phyloP scores from a whole-genome alignment of 2,888 invertebrate species.

The Alitta virens region DNA sequence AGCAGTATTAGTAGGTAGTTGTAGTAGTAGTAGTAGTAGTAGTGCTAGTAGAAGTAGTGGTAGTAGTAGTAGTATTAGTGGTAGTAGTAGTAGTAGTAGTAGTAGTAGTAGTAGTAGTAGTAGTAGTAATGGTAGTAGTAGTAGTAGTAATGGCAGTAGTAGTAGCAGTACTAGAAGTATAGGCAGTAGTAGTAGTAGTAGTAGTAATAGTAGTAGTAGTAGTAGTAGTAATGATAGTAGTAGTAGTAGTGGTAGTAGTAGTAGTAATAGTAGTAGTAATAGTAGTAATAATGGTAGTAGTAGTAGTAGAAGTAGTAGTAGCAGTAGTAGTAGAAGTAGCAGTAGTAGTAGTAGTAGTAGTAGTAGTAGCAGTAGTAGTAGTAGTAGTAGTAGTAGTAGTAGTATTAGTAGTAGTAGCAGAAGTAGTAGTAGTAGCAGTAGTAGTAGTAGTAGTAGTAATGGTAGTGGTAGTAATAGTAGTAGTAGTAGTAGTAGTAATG shows the following conservation, averaged over 20 bases:
- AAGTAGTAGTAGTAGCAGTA: constrained; percentile 1
- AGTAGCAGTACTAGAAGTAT: background rate
- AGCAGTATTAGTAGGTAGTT: too few relatives aligned
- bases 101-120: background rate
- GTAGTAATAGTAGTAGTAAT: background rate
- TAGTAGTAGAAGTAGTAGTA: background rate
- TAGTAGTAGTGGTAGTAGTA: constrained; percentile 5
- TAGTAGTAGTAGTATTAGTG: too few relatives aligned
- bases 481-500: constrained; percentile 1
- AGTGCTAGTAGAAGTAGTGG: too few relatives aligned
- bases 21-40: too few relatives aligned
- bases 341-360: constrained; percentile 20
- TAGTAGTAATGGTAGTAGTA: background rate
- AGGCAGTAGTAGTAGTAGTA: constrained; percentile 5
- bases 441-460: constrained; percentile 9
- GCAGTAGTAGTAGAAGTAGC: constrained; percentile 2
- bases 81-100: background rate
- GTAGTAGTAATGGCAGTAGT: background rate
- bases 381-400: constrained; percentile 1
- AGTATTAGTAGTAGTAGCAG: too few relatives aligned
- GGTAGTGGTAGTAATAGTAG: constrained; percentile 7
- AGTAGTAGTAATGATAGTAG: background rate
- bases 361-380: constrained; percentile 16
- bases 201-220: constrained; percentile 4
- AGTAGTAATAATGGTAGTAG: background rate